Conservation (phyloP, 2,888 invertebrate genomes). For the Cantharis nigra region DNA sequence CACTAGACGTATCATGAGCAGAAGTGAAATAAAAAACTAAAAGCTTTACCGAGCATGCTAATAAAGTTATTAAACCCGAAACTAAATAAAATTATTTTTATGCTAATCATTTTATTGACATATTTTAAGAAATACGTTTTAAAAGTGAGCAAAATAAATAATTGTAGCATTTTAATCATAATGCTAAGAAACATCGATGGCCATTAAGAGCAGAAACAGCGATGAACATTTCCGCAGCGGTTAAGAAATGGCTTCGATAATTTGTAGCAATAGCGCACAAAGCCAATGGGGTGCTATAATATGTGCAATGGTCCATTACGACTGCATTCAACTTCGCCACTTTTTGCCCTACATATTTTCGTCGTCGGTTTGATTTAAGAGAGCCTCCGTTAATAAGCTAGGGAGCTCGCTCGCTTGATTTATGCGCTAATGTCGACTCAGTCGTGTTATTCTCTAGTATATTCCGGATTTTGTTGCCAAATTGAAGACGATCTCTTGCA, state of each 20-base stretch:
- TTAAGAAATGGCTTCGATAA: slow-evolving; percentile 39
- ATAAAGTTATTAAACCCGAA: background rate
- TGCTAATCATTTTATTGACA: background rate
- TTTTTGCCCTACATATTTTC: slow-evolving; percentile 47
- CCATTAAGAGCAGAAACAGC: slow-evolving; percentile 39
- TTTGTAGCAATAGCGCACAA: slow-evolving; percentile 39
- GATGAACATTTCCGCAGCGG: slow-evolving; percentile 36
- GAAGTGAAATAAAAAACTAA: background rate
- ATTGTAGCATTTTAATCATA: slow-evolving; percentile 15
- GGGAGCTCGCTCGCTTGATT: slow-evolving; percentile 35
- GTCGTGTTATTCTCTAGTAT: slow-evolving; percentile 37
- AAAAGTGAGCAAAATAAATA: background rate
- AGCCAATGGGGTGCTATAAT: slow-evolving; percentile 54
- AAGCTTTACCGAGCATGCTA: background rate
- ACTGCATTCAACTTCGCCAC: slow-evolving; percentile 46
- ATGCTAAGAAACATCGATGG: slow-evolving; percentile 29
- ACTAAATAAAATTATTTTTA: background rate
- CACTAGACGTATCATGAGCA: background rate
- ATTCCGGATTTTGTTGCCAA: slow-evolving; percentile 51
- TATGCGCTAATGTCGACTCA: slow-evolving; percentile 42
- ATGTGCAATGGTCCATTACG: slow-evolving; percentile 53
- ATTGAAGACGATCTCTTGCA: slow-evolving; percentile 56
- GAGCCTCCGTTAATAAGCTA: slow-evolving; percentile 36
- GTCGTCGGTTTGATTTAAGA: slow-evolving; percentile 45
- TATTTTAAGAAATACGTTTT: background rate